Conservation (phyloP, 1,140 invertebrate species). For the Phocides pigmalion region DNA sequence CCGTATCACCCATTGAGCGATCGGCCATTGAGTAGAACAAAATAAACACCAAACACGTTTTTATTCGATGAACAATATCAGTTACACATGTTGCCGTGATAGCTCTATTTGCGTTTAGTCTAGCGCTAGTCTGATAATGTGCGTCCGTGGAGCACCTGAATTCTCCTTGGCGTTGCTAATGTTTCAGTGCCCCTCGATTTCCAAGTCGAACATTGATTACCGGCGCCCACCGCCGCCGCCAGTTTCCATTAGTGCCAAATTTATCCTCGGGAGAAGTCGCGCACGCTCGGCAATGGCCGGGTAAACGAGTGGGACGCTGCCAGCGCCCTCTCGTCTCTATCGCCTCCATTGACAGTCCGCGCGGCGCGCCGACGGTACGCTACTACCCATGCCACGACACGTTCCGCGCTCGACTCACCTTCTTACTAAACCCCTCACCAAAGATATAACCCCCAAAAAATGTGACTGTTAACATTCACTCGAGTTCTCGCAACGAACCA, state of each 20-base stretch:
- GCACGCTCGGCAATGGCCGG: conserved; percentile 58
- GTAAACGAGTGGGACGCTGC: conserved; percentile 58
- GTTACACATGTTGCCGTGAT: not conserved
- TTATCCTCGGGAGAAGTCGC: conserved; percentile 76
- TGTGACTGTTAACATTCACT: conserved; percentile 52
- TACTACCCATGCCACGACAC: conserved; percentile 54
- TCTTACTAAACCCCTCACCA: conserved; percentile 47
- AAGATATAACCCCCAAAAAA: conserved; percentile 56
- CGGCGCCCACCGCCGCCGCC: conserved; percentile 71
- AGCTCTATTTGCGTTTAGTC: conserved; percentile 23
- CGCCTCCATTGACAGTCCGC: conserved; percentile 79
- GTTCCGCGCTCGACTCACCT: conserved; percentile 49
- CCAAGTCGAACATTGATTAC: conserved; percentile 80
- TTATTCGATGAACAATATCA: not conserved
- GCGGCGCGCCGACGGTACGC: conserved; percentile 71
- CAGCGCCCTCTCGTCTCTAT: conserved; percentile 41
- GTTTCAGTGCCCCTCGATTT: conserved; percentile 62
- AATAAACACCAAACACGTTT: not conserved
- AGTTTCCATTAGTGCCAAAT: conserved; percentile 80
- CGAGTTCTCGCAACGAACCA: conserved; percentile 20
- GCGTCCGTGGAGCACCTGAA: conserved; percentile 24
- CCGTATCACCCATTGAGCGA: too few relatives aligned
- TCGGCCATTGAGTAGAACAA: not conserved
- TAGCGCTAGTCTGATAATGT: conserved; percentile 19
- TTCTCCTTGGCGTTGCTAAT: conserved; percentile 42